Base-by-base conservation (phyloP, 1,140 invertebrate species). In the Cataglyphis hispanica region DNA sequence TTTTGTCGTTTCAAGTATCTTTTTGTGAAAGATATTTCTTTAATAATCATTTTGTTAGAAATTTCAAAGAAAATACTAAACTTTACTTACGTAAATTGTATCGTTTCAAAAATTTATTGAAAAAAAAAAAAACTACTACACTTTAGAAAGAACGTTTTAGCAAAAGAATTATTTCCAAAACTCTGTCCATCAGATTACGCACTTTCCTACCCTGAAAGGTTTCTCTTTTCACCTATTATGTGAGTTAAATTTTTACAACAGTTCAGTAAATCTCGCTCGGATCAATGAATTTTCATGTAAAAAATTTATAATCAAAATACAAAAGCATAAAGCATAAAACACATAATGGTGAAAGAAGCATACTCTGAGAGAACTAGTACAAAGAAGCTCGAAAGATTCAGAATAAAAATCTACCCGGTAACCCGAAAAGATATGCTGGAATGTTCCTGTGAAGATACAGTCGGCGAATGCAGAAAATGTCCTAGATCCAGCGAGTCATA, bases 391-490 rank as follows among this genome's bases (percentile, higher is more conserved):
- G 16, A 31, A 66, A 77, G 40, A 66, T 64, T 74, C 34, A 11
- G 13, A 50, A 74, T 7, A n/a, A 40, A 74, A 53, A 60, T 74
- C 37, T 74, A 40, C 34, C 53, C 34, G 19, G 22, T 37, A 74
- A 74, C 13, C 34, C 53, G 34, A 74, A 34, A 74, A 74, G 70
- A 60, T 22, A 40, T 25, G n/a, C 53, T 25, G 53, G 53, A 74
- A 74, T 74, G 34, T n/a, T 34, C 53, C 40, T 7, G 11, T 11
- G 27, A 74, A 22, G 53, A 74, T 58, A 53, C 22, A 72, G 53
- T 43, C 63, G 37, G 25, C 56, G 34, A 40, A 56, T 60, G 64
- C 2, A 27, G 46, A 46, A n/a, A n/a, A 56, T 64, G 34, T 37
- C 11, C 11, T 13, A 1, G 60, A 56, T 64, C 6, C 16, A 78